phyloP scores from a whole-genome alignment of 2,113 vertebrate genomes.

The Corythaixoides concolor region DNA sequence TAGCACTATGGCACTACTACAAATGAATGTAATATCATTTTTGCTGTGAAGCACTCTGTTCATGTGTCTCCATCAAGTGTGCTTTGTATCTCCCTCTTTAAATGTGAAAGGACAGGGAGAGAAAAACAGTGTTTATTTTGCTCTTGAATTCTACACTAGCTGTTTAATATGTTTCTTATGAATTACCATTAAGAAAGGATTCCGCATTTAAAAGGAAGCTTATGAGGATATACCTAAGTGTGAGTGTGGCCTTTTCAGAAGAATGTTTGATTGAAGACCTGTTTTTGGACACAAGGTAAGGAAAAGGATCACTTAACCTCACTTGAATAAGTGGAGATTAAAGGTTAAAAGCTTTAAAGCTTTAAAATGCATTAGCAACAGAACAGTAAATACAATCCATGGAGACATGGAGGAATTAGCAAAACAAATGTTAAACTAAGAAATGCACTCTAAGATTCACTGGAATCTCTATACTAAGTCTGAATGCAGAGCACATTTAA shows the following conservation, averaged over 20 bases:
- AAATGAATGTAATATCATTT: neutral
- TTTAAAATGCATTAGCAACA: constrained; percentile 77
- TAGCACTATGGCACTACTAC: neutral
- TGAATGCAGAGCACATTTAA: constrained; percentile 53
- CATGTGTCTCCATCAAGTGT: neutral
- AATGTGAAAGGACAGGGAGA: neutral
- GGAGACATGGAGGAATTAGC: constrained; percentile 75
- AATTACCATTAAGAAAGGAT: constrained; percentile 44
- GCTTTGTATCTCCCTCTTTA: neutral
- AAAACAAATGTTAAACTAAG: constrained; percentile 78
- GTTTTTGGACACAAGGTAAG: constrained; percentile 70
- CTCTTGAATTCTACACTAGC: neutral
- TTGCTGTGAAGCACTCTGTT: neutral
- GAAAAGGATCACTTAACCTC: constrained; percentile 75
- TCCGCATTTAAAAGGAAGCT: constrained; percentile 33
- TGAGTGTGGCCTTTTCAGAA: constrained; percentile 63
- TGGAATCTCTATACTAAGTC: constrained; percentile 60
- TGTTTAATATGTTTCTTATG: constrained; percentile 28
- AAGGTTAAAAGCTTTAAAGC: constrained; percentile 83
- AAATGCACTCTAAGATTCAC: constrained; percentile 63
- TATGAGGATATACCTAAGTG: constrained; percentile 55
- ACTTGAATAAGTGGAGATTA: constrained; percentile 77
- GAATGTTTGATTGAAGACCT: constrained; percentile 75
- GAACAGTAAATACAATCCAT: constrained; percentile 77
- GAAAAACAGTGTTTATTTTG: neutral